Evolutionary conservation across 2,797 vertebrate species (phyloP), one percentile per base, ranked within the genome.

Genomic region (Orientallactaga sibirica): DNA sequence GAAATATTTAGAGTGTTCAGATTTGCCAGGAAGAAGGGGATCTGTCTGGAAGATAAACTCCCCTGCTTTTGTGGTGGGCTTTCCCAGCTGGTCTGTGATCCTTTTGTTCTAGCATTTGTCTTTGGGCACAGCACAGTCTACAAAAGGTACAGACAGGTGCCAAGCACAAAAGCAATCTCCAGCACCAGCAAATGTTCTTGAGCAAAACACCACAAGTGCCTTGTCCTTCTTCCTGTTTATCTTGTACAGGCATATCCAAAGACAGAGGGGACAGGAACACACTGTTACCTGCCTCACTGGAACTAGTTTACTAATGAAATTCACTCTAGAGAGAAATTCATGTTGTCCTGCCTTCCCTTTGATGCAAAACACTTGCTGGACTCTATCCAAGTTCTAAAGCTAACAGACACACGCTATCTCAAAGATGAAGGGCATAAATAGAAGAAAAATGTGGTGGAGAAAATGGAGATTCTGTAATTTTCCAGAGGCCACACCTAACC

Each of bases 1-100:
- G 75, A 96, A 96, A 82, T 92, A 96, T 70, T 92, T 88, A 52
- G 80, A 79, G 71, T 78, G 77, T 76, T 76, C 74, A 67, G 78
- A 52, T 93, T 74, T 76, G 37, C 84, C 79, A 88, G 61, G 66
- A 93, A 86, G 93, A 93, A 83, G 24, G 75, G 83, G 43, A 83
- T 93, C 86, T 92, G 70, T 52, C 66, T 91, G 58, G 85, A 89
- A 87, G 80, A 87, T 64, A 90, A 80, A 87, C 11, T 75, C 87
- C 58, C 76, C 67, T 77, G 43, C 67, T 61, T 78, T 76, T 82
- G 92, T 25, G 16, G 48, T 1, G 0, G 67, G 58, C 58, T 81
- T 77, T 83, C 67, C 79, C 67, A 7, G 58, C 68, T 73, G 48
- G 4, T 48, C 64, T 58, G 70, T 25, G 80, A 92, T 61, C 27